Evolutionary conservation across 2,797 vertebrate genomes (phyloP).

Genomic region (Zenarchopterus dispar): DNA sequence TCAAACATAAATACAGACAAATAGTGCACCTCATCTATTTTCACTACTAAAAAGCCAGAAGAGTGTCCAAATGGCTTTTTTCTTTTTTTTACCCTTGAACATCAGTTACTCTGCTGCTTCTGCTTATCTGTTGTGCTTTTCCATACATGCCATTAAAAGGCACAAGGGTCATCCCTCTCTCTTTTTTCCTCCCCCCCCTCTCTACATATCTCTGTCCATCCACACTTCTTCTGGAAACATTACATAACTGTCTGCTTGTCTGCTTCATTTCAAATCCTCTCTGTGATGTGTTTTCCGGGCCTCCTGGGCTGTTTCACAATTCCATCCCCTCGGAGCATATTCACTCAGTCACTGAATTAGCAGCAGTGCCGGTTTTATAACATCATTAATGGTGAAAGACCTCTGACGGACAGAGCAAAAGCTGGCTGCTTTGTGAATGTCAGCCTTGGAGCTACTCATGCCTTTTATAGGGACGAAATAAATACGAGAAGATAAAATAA

Average conservation of each 20-base stretch:
- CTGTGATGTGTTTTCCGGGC: conserved; percentile 69
- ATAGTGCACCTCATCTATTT: conserved; percentile 49
- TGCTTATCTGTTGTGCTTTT: conserved; percentile 69
- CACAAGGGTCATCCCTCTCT: conserved; percentile 42
- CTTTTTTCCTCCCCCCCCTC: conserved; percentile 23
- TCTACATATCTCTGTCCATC: conserved; percentile 45
- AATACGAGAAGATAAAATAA: no score
- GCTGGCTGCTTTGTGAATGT: conserved; percentile 26
- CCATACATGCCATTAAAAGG: conserved; percentile 77
- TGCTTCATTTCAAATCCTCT: conserved; percentile 77
- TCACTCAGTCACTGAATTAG: conserved; percentile 61
- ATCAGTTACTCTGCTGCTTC: conserved; percentile 72
- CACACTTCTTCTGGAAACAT: conserved; percentile 67
- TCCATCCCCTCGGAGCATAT: conserved; percentile 65
- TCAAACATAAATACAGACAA: conserved; percentile 15
- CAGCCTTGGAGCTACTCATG: conserved; percentile 27
- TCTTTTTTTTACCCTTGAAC: conserved; percentile 56
- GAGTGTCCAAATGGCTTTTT: conserved; percentile 67
- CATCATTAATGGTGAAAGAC: conserved; percentile 48
- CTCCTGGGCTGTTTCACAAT: conserved; percentile 68
- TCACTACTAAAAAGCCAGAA: conserved; percentile 39
- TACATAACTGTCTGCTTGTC: conserved; percentile 81
- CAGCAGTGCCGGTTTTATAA: conserved; percentile 69
- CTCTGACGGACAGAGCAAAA: conserved; percentile 26
- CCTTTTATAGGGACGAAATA: conserved; percentile 7